Evolutionary conservation across 1,140 invertebrate genomes (phyloP).

Genomic region (Lysiphlebus fabarum): DNA sequence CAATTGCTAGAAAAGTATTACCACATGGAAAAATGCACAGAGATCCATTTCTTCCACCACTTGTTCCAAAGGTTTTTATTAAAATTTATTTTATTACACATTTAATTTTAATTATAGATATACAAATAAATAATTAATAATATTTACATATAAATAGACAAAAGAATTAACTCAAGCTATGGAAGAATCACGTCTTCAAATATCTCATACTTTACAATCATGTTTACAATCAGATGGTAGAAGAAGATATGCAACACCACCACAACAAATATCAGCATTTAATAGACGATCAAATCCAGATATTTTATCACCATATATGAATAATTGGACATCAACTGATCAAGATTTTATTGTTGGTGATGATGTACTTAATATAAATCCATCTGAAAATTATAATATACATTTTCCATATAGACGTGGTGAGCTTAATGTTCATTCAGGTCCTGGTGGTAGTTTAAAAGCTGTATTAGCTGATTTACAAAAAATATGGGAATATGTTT

Average conservation of each 20-base stretch:
- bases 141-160: conserved; percentile 45
- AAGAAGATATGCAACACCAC: conserved; percentile 77
- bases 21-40: conserved; percentile 59
- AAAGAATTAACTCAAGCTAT: conserved; percentile 70
- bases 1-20: conserved; percentile 70
- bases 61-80: conserved; percentile 52
- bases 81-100: no score
- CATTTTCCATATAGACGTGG: conserved; percentile 87
- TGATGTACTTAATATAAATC: conserved; percentile 70
- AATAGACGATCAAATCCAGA: conserved; percentile 75
- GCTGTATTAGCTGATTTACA: conserved; percentile 81
- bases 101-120: no score
- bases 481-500: conserved; percentile 80
- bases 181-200: conserved; percentile 77
- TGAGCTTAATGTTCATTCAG: conserved; percentile 80
- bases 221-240: conserved; percentile 79
- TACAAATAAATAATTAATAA: no score
- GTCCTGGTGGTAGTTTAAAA: conserved; percentile 79
- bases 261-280: conserved; percentile 82
- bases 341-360: conserved; percentile 66
- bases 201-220: conserved; percentile 80
- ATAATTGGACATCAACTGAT: conserved; percentile 63
- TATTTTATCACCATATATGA: conserved; percentile 54
- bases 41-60: conserved; percentile 66
- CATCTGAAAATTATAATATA: conserved; percentile 74